Percentiles rank a stretch among this genome's conserved stretches.
Evolutionary conservation across 2,888 invertebrate species (phyloP).

Genomic region (Tetheella fluctuosa): DNA sequence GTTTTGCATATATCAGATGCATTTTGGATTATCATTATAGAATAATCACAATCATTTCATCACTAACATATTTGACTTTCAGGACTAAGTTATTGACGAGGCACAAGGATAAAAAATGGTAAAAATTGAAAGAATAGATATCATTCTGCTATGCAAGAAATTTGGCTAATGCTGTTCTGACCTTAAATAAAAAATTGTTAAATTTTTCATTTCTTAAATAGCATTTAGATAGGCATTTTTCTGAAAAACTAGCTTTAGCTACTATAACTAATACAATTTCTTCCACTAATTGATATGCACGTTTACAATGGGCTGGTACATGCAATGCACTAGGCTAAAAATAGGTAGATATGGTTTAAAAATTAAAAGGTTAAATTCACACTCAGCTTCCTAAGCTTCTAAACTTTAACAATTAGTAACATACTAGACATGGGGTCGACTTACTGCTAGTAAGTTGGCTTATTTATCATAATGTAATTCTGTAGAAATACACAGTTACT

Average conservation of each 20-base stretch:
- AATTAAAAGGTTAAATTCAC: not conserved
- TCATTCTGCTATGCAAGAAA: slow-evolving; percentile 66
- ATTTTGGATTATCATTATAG: slow-evolving; percentile 36
- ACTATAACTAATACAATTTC: not conserved
- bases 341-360: not conserved
- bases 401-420: not conserved
- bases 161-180: slow-evolving; percentile 57
- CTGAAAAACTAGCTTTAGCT: not conserved
- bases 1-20: slow-evolving; percentile 21
- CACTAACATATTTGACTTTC: slow-evolving; percentile 86
- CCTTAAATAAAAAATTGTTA: slow-evolving; percentile 25
- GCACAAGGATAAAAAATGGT: slow-evolving; percentile 94
- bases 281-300: not conserved
- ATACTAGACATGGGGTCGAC: not conserved
- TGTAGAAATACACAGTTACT: not conserved
- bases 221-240: not conserved
- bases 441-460: slow-evolving; percentile 1
- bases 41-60: slow-evolving; percentile 71
- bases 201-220: not conserved
- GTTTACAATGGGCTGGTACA: slow-evolving; percentile 4
- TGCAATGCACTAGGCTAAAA: not conserved
- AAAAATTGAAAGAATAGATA: slow-evolving; percentile 72
- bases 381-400: not conserved
- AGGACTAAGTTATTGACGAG: slow-evolving; percentile 94
- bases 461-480: not conserved